Evolutionary conservation across 2,113 vertebrate genomes (phyloP), one percentile per base, ranked within the genome.

Genomic region (Corythaixoides concolor): DNA sequence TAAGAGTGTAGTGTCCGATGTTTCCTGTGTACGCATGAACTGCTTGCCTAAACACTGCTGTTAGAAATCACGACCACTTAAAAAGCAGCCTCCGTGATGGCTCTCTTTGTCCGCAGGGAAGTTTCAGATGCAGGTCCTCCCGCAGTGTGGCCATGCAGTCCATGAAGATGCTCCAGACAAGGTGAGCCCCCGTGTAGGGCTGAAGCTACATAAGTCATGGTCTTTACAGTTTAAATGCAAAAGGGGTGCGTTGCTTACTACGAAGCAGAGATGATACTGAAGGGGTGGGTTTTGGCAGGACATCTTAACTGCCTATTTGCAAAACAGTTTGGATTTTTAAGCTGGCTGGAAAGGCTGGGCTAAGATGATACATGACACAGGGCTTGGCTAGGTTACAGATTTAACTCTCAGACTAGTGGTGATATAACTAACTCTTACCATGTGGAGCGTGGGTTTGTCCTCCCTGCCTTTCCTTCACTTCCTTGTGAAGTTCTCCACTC

Each of bases 51-150:
- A 69, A 23, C 14, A 1, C 22, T 92, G 58, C 73, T 30, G 37
- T 21, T 76, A 41, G 79, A 55, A 73, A 16, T 63, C n/a, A 5
- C 27, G 47, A 37, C 39, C 9, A 1, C 35, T 89, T 76, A 49
- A 43, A 39, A 62, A 68, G 45, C 74, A 39, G 15, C 13, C 86
- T 39, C 11, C 11, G 41, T 79, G 53, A 47, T 81, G 77, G 27
- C 63, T 95, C 80, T 97, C 12, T 96, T 89, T 22, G 23, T 93
- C 45, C 56, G 15, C 97, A 99, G 99, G 99, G 73, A 99, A 99
- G 98, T 99, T 99, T 96, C 99, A 99, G 98, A 99, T 99, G 99
- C 99, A 99, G 96, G 99, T 99, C 59, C 98, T 99, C 45, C 99
- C 99, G 5, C 99, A 99, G 97, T 99, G 99, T 80, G 99, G 99